Percentiles rank a stretch among this genome's conserved stretches.
Conservation (phyloP, 37 sponge, comb jelly and placozoan genomes). For the Hexactinellida sp. region DNA sequence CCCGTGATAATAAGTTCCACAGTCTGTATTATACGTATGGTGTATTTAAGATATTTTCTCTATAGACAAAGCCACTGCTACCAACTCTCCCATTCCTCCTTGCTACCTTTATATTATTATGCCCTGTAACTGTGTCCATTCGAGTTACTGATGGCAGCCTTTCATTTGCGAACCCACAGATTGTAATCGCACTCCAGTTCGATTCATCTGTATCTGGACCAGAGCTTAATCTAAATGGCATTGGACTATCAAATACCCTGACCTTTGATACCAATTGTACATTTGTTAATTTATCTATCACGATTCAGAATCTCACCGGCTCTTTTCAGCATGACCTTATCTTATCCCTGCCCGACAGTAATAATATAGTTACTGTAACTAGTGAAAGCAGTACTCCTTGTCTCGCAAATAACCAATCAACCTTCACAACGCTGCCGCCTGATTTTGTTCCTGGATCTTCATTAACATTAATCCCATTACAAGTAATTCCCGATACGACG, state of each 20-base stretch:
- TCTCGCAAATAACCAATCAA: not conserved
- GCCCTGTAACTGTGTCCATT: too few relatives aligned
- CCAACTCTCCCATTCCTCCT: too few relatives aligned
- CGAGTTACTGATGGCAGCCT: not conserved
- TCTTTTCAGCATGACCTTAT: not conserved
- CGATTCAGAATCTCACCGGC: not conserved
- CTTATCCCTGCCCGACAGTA: not conserved
- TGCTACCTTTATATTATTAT: too few relatives aligned
- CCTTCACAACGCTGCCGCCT: not conserved
- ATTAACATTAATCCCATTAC: not conserved
- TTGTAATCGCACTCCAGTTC: not conserved
- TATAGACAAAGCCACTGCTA: too few relatives aligned
- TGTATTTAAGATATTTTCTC: too few relatives aligned
- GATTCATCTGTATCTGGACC: not conserved
- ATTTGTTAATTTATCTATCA: not conserved
- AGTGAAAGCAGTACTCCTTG: not conserved
- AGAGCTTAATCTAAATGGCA: not conserved
- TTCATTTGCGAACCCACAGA: not conserved
- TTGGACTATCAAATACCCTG: not conserved
- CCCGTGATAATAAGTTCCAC: too few relatives aligned
- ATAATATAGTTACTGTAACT: not conserved
- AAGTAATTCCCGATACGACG: not conserved
- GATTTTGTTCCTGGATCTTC: not conserved
- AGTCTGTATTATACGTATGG: too few relatives aligned
- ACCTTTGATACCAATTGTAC: not conserved